These are phyloP conservation scores for Peribatodes rhomboidaria DNA, from an alignment of 2,888 invertebrate genomes.

Conservation along the genomic window DNA sequence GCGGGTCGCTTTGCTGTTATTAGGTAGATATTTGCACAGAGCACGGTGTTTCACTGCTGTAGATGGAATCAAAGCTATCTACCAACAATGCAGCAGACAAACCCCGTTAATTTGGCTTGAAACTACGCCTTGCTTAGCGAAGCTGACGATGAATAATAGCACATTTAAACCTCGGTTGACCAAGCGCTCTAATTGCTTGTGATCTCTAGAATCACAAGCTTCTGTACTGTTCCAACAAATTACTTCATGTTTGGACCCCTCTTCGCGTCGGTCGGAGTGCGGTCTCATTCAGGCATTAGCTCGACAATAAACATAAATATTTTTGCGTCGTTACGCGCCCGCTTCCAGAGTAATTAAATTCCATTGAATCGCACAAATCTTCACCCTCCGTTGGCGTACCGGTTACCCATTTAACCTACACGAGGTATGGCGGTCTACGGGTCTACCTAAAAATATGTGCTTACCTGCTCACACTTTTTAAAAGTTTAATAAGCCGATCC, in stretches of 20 bases:
- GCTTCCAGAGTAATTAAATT: slow-evolving; percentile 83
- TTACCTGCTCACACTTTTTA: slow-evolving; percentile 8
- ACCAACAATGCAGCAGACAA: not conserved
- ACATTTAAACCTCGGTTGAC: not conserved
- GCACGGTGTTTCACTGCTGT: slow-evolving; percentile 11
- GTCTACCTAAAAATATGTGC: slow-evolving; percentile 36
- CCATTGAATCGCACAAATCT: slow-evolving; percentile 84
- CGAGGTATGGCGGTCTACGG: slow-evolving; percentile 40
- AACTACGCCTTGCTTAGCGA: not conserved
- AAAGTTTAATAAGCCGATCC: slow-evolving; percentile 10
- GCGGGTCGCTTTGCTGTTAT: slow-evolving; percentile 40
- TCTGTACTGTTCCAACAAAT: slow-evolving; percentile 26
- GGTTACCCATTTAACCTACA: slow-evolving; percentile 57
- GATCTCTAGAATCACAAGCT: slow-evolving; percentile 12
- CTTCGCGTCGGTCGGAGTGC: slow-evolving; percentile 57
- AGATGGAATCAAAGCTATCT: not conserved
- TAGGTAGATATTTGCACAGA: slow-evolving; percentile 35
- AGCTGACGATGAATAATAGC: not conserved
- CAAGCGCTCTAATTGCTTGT: slow-evolving; percentile 4
- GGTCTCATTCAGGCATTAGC: slow-evolving; percentile 78
- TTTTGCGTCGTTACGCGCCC: slow-evolving; percentile 81
- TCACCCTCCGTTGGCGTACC: slow-evolving; percentile 64
- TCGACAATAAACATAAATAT: slow-evolving; percentile 85
- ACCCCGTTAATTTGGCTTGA: not conserved
- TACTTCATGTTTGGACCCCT: slow-evolving; percentile 49